Evolutionary conservation across 1,140 invertebrate species (phyloP).

Genomic region (Zeugodacus cucurbitae): DNA sequence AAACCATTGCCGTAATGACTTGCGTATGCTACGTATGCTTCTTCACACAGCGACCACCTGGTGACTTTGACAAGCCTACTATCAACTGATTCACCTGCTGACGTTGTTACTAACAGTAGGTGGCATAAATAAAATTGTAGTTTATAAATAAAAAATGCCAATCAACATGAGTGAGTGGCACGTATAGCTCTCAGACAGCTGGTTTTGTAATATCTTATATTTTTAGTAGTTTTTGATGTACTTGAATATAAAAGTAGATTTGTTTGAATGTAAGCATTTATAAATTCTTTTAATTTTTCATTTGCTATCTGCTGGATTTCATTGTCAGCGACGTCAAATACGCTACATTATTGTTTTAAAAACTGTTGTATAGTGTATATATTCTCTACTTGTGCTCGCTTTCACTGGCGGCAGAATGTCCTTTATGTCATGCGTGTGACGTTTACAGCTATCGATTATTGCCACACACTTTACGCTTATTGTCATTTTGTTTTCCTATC

Average conservation of each 20-base stretch:
- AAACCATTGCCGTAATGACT: no score
- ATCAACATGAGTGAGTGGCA: not conserved
- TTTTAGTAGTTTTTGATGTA: not conserved
- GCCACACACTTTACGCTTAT: not conserved
- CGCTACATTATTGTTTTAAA: not conserved
- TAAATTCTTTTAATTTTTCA: not conserved
- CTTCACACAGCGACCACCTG: no score
- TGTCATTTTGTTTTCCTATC: not conserved
- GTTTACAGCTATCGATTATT: not conserved
- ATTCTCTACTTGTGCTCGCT: not conserved
- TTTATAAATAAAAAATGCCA: not conserved
- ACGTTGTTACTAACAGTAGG: no score
- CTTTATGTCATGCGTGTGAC: not conserved
- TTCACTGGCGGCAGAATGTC: not conserved
- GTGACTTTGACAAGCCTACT: not conserved
- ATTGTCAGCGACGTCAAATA: not conserved
- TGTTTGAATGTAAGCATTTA: not conserved
- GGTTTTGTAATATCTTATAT: not conserved
- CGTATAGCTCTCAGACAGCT: no score
- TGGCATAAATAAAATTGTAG: no score
- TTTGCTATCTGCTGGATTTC: not conserved
- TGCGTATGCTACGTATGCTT: no score
- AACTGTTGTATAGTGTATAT: not conserved
- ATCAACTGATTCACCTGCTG: not conserved
- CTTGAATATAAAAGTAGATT: no score